Evolutionary conservation across 2,797 vertebrate genomes (phyloP).

Genomic region (Macropus fuliginosus): DNA sequence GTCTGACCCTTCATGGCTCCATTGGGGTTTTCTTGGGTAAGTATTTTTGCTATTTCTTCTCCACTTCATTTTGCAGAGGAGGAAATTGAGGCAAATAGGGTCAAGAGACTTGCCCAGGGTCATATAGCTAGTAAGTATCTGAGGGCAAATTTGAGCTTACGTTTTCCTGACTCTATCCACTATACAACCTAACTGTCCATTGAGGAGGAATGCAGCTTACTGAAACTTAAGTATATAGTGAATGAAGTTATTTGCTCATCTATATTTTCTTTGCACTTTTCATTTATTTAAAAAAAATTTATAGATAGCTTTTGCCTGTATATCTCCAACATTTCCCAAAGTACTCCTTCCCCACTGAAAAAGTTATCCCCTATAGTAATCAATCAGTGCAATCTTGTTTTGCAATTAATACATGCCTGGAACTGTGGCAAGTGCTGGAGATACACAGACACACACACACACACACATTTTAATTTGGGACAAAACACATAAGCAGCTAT

Average conservation of each 20-base stretch:
- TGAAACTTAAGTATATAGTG: slow-evolving; percentile 39
- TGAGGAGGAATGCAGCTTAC: neutral
- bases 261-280: neutral
- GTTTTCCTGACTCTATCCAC: neutral
- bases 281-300: neutral
- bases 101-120: neutral
- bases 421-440: neutral
- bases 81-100: neutral
- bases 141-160: neutral
- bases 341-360: neutral
- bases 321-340: neutral
- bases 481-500: neutral
- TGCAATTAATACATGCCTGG: neutral
- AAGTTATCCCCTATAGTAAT: neutral
- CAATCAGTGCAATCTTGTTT: neutral
- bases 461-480: neutral
- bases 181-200: neutral
- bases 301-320: neutral
- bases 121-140: neutral
- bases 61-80: neutral
- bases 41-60: neutral
- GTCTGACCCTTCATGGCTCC: neutral
- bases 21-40: neutral
- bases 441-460: neutral
- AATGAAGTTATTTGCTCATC: slow-evolving; percentile 20